phyloP scores from a whole-genome alignment of 2,113 vertebrate genomes.

The Asarcornis scutulata region DNA sequence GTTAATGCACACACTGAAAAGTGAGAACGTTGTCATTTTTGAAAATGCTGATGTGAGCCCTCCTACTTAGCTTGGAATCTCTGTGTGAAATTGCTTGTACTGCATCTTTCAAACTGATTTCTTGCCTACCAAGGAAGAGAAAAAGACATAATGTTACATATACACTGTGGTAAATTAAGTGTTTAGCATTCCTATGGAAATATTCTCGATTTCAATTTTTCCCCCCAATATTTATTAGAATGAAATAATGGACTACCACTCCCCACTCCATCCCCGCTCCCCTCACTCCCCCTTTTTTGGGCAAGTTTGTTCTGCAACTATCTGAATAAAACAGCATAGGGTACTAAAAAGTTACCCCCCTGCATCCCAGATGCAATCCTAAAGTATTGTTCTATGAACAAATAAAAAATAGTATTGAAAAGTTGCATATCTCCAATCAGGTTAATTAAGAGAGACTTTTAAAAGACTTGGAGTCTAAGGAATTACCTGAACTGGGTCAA shows the following conservation, averaged over 20 bases:
- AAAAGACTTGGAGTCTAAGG: background rate
- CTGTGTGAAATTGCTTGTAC: background rate
- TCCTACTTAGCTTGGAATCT: background rate
- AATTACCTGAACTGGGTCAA: background rate
- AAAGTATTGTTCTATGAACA: background rate
- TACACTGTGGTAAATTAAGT: background rate
- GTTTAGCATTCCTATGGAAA: background rate
- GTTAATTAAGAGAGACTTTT: background rate
- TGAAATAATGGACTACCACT: background rate
- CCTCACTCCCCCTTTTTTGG: too few relatives aligned
- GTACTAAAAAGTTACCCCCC: background rate
- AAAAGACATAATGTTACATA: background rate
- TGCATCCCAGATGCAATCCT: background rate
- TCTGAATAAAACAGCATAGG: background rate
- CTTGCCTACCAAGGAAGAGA: background rate
- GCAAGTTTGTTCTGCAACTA: background rate
- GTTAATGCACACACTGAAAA: slow-evolving; percentile 37
- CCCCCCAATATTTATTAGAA: background rate
- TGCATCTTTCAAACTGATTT: background rate
- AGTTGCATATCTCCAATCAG: background rate
- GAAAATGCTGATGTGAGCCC: background rate
- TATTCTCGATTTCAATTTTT: background rate
- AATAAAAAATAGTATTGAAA: background rate
- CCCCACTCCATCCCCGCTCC: too few relatives aligned
- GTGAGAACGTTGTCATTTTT: slow-evolving; percentile 21